These are phyloP conservation scores for Zaprionus inermis DNA, from an alignment of 1,140 invertebrate species.

Conservation along the genomic window DNA sequence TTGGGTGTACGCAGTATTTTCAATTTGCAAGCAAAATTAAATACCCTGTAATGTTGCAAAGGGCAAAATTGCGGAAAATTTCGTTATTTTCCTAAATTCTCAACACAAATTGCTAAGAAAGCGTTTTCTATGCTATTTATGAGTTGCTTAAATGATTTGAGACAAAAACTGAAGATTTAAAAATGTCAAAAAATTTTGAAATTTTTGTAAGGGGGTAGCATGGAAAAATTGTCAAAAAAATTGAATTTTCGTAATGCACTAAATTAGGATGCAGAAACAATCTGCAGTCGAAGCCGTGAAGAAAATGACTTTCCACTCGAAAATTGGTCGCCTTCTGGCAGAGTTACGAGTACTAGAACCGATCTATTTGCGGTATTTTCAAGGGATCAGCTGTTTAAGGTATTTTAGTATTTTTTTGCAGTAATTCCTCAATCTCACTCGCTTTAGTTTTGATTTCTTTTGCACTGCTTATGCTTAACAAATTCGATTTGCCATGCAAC, in stretches of 20 bases:
- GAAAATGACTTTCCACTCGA: not conserved
- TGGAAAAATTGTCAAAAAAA: not conserved
- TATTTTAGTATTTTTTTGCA: not conserved
- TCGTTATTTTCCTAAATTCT: not conserved
- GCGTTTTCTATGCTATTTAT: too few relatives aligned
- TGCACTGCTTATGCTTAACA: conserved; percentile 18
- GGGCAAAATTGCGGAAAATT: not conserved
- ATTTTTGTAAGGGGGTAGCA: not conserved
- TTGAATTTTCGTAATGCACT: not conserved
- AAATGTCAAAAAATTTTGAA: not conserved
- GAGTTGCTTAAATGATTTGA: not conserved
- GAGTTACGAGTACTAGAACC: not conserved
- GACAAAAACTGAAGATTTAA: not conserved
- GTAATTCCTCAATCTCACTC: not conserved
- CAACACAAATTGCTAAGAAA: not conserved
- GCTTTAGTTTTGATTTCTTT: conserved; percentile 20
- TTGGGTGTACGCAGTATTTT: not conserved
- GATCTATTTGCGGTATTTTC: not conserved
- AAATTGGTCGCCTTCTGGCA: not conserved
- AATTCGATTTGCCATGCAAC: conserved; percentile 40
- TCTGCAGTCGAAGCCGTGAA: not conserved
- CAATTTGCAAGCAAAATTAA: not conserved
- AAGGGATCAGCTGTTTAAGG: not conserved
- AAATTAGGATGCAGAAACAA: not conserved
- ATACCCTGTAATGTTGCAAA: not conserved